Evolutionary conservation across 2,113 vertebrate genomes (phyloP).

Genomic region (Melospiza melodia): DNA sequence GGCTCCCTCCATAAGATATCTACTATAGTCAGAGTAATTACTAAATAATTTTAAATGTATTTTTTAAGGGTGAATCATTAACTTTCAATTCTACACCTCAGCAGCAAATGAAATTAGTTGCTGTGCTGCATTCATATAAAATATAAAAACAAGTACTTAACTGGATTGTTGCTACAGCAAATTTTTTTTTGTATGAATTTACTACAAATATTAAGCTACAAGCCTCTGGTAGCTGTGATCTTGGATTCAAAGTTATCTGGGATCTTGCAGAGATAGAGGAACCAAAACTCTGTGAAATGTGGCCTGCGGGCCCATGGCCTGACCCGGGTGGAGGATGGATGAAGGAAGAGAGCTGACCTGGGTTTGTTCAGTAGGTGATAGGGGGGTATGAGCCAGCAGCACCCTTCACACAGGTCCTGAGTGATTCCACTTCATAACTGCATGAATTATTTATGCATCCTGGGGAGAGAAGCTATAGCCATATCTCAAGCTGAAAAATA

Average conservation of each 20-base stretch:
- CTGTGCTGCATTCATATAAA: background rate
- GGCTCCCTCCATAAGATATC: background rate
- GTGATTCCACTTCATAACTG: background rate
- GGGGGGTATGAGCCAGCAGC: background rate
- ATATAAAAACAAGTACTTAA: background rate
- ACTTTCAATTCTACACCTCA: background rate
- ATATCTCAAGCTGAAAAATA: background rate
- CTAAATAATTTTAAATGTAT: background rate
- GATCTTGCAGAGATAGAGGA: background rate
- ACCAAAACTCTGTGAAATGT: background rate
- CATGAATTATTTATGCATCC: slow-evolving; percentile 4
- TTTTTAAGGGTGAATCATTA: slow-evolving; percentile 21
- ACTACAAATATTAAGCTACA: background rate
- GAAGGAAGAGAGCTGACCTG: background rate
- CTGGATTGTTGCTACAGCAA: background rate
- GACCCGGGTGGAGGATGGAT: background rate
- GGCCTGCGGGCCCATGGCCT: background rate
- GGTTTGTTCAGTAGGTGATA: background rate
- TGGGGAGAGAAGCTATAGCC: background rate
- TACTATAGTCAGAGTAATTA: background rate
- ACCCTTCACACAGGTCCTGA: background rate
- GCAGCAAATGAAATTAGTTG: background rate
- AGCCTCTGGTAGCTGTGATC: background rate
- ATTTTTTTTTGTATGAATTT: background rate
- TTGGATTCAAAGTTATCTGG: background rate